These are phyloP conservation scores for Pogonocichla stellata DNA, from an alignment of 2,113 vertebrate genomes.

Conservation along the genomic window DNA sequence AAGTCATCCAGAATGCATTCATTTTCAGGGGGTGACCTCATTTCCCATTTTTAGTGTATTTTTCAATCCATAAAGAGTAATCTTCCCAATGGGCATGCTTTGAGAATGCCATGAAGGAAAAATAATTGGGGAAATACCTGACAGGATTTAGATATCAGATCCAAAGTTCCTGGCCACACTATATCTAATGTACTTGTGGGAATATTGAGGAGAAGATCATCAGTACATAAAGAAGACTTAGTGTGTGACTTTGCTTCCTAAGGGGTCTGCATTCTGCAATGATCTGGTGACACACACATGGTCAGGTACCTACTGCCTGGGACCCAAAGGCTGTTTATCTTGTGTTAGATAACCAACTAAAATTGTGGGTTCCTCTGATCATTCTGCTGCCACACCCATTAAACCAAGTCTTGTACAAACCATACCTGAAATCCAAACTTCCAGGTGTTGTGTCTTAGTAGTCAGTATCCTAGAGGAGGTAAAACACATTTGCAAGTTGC, in stretches of 20 bases:
- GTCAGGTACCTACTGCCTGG: neutral
- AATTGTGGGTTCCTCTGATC: neutral
- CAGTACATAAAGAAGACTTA: neutral
- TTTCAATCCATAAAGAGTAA: neutral
- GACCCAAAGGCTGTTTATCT: neutral
- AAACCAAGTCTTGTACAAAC: neutral
- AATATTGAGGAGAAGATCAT: neutral
- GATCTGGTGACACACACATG: neutral
- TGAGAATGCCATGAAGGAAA: neutral
- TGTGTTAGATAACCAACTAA: neutral
- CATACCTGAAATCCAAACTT: neutral
- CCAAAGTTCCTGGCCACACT: neutral
- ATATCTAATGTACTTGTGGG: neutral
- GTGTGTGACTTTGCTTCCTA: neutral
- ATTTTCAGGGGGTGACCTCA: neutral
- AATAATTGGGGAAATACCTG: neutral
- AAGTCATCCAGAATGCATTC: neutral
- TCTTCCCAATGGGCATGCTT: neutral
- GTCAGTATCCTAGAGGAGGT: neutral
- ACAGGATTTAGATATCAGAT: neutral
- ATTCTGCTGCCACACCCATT: neutral
- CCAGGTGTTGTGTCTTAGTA: neutral
- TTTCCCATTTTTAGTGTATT: neutral
- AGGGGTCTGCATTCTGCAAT: neutral
- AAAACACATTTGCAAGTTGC: neutral